Conservation (phyloP, 2,888 invertebrate species). For the Griposia aprilina region DNA sequence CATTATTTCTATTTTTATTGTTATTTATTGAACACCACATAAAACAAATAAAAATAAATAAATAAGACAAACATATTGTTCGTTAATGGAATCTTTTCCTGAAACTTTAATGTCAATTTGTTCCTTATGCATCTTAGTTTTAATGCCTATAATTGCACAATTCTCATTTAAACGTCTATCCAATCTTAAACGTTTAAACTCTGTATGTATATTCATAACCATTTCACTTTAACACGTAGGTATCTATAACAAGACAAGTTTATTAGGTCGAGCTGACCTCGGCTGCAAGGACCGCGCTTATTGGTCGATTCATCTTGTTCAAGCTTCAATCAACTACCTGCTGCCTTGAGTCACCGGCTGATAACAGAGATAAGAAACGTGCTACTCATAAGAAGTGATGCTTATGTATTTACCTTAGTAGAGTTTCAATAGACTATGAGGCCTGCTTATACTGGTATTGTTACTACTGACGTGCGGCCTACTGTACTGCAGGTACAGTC, state of each 20-base stretch:
- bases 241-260: conserved; percentile 2
- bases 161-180: neutral
- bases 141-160: neutral
- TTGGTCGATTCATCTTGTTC: conserved; percentile 29
- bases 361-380: neutral
- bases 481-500: no score
- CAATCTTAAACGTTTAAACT: neutral
- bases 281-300: conserved; percentile 16
- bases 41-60: no score
- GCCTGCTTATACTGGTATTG: no score
- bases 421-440: neutral
- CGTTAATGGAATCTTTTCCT: no score
- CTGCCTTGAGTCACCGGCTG: neutral
- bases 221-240: no score
- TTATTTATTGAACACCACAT: neutral
- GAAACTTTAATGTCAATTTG: neutral
- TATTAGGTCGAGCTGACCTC: conserved; percentile 39
- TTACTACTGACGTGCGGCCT: no score
- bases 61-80: neutral
- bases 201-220: neutral
- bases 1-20: neutral
- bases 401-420: neutral
- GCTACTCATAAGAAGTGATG: neutral
- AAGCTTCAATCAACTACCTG: conserved; percentile 18
- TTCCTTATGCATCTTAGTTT: neutral